Evolutionary conservation across 1,140 invertebrate genomes (phyloP), one percentile per base, ranked within the genome.

Genomic region (Cydia fagiglandana): DNA sequence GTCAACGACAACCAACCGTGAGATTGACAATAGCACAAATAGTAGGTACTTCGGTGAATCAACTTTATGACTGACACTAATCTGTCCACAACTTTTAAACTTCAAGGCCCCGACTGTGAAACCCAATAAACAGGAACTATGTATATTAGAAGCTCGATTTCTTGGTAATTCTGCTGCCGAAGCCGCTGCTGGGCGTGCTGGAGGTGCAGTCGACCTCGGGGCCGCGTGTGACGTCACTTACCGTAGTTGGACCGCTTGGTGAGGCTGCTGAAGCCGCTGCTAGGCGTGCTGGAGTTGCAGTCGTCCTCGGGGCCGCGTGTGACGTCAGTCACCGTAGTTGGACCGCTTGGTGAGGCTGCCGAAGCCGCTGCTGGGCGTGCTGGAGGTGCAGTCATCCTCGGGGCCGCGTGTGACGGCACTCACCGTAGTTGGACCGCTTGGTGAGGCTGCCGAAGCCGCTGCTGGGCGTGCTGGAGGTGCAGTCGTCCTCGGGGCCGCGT

Each of bases 401-500:
- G 38, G 38, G 41, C 96, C 96, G 78, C 94, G 87, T 53, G 84
- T 68, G 30, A 13, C 73, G 64, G 15, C 45, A 77, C 76, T 41
- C 28, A 92, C 88, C 90, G 76, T 85, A 87, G 75, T 83, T 79
- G 91, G 95, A 94, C 88, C 96, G 96, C 85, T 97, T 96, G 75
- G 96, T 96, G 87, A 97, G 94, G 88, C 96, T 97, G 74, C 96
- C 96, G 92, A 97, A 97, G 84, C 96, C 96, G 77, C 96, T 97
- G 88, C 96, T 97, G 76, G 96, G 96, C 83, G 96, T 95, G 80
- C 95, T 96, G 68, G 96, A 96, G 64, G 94, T 95, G 83, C 94
- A 95, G 92, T 96, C 96, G 82, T 15, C 45, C 45, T 47, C 45
- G 64, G 45, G 45, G 45, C 96, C 96, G 78, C 94, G 87, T 53